These are phyloP conservation scores for Halcyon badia DNA, from an alignment of 2,797 vertebrate genomes.

Conservation along the genomic window DNA sequence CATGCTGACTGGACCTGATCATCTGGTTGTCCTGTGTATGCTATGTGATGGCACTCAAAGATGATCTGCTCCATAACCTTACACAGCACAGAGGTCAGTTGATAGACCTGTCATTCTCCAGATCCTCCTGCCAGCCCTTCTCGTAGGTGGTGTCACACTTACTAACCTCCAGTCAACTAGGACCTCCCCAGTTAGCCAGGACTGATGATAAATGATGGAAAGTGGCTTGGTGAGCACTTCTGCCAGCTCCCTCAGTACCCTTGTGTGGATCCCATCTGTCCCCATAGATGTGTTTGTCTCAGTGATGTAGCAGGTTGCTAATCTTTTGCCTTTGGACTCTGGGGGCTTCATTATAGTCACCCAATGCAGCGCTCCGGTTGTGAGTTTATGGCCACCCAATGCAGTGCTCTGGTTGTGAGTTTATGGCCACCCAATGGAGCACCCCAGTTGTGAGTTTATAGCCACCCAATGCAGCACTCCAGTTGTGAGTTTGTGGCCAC, in stretches of 20 bases:
- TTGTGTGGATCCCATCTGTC: not conserved
- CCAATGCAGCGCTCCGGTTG: not conserved
- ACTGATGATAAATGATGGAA: too few relatives aligned
- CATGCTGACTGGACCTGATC: not conserved
- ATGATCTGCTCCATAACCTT: not conserved
- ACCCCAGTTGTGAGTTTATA: not conserved
- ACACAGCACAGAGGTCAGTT: not conserved
- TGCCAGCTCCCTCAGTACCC: not conserved
- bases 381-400: too few relatives aligned
- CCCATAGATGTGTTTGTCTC: not conserved
- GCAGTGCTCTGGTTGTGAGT: too few relatives aligned
- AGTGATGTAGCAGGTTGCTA: not conserved
- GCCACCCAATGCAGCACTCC: not conserved
- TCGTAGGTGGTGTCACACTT: not conserved
- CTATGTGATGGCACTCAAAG: not conserved
- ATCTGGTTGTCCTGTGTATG: not conserved
- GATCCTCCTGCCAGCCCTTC: not conserved
- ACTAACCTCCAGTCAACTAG: too few relatives aligned
- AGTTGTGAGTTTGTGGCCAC: not conserved
- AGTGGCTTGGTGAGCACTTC: too few relatives aligned
- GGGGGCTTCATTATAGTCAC: not conserved
- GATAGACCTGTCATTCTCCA: not conserved
- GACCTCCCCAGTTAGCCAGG: too few relatives aligned
- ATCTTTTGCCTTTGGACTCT: too few relatives aligned
- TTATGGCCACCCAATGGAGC: too few relatives aligned